A percentile compares a stretch with the other conserved stretches of the same genome.
phyloP scores from a whole-genome alignment of 2,113 vertebrate species.

The Taurulus bubalis region DNA sequence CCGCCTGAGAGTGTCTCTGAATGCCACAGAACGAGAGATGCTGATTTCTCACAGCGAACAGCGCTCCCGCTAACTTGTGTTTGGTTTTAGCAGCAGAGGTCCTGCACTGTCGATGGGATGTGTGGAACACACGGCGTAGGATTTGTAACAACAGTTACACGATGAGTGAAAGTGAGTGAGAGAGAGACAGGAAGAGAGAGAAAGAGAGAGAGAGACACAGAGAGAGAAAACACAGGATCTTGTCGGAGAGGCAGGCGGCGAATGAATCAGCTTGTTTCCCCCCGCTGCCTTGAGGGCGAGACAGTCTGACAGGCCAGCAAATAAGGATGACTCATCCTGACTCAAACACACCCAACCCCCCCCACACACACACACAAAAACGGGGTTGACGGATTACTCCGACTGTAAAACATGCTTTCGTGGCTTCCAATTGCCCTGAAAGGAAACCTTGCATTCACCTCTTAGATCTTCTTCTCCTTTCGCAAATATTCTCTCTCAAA shows the following conservation, averaged over 20 bases:
- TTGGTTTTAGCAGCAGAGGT: not conserved
- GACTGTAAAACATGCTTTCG: constrained; percentile 43
- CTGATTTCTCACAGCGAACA: not conserved
- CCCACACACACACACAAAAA: constrained; percentile 24
- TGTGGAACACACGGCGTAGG: not conserved
- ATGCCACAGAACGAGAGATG: not conserved
- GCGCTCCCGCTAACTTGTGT: not conserved
- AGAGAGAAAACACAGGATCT: constrained; percentile 17
- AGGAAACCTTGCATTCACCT: constrained; percentile 61
- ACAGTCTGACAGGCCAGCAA: constrained; percentile 66
- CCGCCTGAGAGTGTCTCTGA: not conserved
- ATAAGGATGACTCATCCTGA: constrained; percentile 76
- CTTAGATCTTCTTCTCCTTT: constrained; percentile 31
- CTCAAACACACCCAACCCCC: too few species aligned
- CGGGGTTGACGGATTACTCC: constrained; percentile 38
- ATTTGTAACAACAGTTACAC: not conserved
- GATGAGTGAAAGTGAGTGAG: constrained; percentile 21
- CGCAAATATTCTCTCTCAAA: constrained; percentile 9
- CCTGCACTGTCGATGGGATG: not conserved
- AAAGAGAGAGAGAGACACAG: constrained; percentile 11
- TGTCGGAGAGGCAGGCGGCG: constrained; percentile 17
- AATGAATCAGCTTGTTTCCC: constrained; percentile 60
- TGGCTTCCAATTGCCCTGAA: constrained; percentile 58
- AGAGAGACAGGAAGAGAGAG: not conserved
- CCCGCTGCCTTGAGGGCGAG: constrained; percentile 57